phyloP scores from a whole-genome alignment of 2,113 vertebrate genomes.

The Falco punctatus region DNA sequence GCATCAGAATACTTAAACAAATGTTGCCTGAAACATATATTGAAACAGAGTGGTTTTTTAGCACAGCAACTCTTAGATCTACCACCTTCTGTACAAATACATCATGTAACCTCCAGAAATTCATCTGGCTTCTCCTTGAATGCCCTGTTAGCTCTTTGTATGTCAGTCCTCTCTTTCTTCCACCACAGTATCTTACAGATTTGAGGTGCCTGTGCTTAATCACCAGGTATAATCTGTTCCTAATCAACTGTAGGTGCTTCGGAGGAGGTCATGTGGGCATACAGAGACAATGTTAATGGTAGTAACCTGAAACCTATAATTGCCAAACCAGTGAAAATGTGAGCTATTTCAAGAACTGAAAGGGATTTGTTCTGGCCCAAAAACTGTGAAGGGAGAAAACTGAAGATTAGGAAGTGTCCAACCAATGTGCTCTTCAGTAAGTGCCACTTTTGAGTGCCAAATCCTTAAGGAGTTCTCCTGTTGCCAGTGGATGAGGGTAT shows the following conservation, averaged over 20 bases:
- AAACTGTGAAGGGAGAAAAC: not conserved
- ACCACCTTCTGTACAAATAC: not conserved
- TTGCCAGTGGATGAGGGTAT: not conserved
- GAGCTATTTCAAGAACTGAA: not conserved
- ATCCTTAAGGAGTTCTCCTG: not conserved
- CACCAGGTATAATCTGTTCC: no score
- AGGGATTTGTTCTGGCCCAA: not conserved
- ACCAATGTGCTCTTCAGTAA: not conserved
- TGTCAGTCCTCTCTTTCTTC: not conserved
- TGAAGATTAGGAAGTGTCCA: not conserved
- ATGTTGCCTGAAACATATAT: not conserved
- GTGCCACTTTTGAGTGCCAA: not conserved
- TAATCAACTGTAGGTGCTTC: not conserved
- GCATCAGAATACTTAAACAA: not conserved
- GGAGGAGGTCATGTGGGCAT: not conserved
- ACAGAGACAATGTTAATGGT: not conserved
- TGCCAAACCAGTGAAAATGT: not conserved
- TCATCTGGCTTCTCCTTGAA: not conserved
- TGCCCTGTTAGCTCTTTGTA: not conserved
- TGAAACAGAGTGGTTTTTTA: not conserved
- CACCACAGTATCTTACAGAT: not conserved
- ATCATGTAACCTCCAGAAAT: not conserved
- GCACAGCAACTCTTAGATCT: not conserved
- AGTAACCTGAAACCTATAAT: not conserved
- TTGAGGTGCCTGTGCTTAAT: not conserved